Conservation (phyloP, 2,113 vertebrate genomes). For the Gopherus flavomarginatus region DNA sequence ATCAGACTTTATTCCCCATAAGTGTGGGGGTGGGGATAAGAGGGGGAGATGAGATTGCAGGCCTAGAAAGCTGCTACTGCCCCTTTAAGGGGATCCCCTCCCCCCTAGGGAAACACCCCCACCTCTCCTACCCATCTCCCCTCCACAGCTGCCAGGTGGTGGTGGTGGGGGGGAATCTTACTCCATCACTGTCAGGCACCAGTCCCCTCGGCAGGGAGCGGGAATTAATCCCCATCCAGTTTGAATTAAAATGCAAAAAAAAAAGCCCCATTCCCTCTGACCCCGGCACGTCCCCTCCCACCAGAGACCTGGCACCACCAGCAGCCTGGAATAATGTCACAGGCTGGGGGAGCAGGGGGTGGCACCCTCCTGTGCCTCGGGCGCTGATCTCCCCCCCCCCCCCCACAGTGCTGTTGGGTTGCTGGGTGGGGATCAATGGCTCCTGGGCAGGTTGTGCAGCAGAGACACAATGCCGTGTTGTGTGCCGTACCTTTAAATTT, state of each 20-base stretch:
- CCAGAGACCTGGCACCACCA: too few species aligned
- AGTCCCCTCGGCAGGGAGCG: neutral
- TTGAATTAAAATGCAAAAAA: neutral
- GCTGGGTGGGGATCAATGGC: too few species aligned
- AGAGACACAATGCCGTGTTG: neutral
- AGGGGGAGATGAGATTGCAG: neutral
- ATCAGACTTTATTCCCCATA: rapidly evolving
- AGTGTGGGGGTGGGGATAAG: neutral
- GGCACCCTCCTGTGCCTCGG: neutral
- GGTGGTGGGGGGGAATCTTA: neutral
- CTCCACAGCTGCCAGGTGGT: too few species aligned
- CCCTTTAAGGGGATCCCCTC: neutral
- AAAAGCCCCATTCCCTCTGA: neutral
- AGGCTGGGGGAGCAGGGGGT: neutral
- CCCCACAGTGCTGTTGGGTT: neutral
- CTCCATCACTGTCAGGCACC: neutral
- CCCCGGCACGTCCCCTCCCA: neutral
- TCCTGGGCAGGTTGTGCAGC: too few species aligned
- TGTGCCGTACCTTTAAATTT: neutral
- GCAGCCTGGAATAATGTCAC: neutral
- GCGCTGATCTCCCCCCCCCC: neutral
- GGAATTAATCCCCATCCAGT: neutral
- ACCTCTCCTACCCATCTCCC: too few species aligned
- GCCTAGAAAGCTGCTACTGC: too few species aligned
- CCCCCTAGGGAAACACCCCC: neutral